Base-by-base conservation (phyloP, 2,113 vertebrate species). In the Bubalus kerabau region DNA sequence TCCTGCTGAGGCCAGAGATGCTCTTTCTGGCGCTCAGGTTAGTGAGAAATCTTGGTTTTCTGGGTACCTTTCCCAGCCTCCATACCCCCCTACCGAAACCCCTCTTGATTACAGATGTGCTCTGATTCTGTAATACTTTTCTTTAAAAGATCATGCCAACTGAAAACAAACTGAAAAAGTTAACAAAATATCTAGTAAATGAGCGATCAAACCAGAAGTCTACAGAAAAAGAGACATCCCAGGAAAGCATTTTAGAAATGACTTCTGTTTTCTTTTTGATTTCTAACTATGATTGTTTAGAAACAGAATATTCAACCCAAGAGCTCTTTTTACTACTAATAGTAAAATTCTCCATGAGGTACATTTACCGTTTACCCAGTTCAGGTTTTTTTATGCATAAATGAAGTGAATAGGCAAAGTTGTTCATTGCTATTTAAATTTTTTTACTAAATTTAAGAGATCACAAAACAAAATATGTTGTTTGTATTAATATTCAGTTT, bases 211-310 rank as follows among this genome's bases (percentile, higher is more conserved):
- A 59, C 1, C 50, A 46, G 56, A 43, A 0, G 5, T 78, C 30
- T 71, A 24, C 19, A 30, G 46, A 50, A 52, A 28, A 84, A 84
- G 62, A 50, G 85, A 81, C 13, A 40, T 24, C 28, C 67, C 43
- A 92, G 88, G 74, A 87, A 84, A 87, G 24, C 43, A 67, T 36
- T 95, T 97, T 30, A 6, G 7, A 80, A 94, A 90, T n/a, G 36
- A 71, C 10, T 6, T 71, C 5, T 71, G 40, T 71, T 71, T 71
- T 40, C 67, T 71, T 71, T 71, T 71, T 40, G 10, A 91, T 86
- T 59, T 88, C 50, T 59, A 43, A 32, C 2, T 6, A n/a, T 30
- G n/a, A 50, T 94, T 21, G 4, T 48, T 86, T 84, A 93, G 32
- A 32, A 43, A 50, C 21, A 57, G 17, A 57, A 7, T 57, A 15